phyloP scores from a whole-genome alignment of 2,113 vertebrate genomes.

The Sceloporus undulatus region DNA sequence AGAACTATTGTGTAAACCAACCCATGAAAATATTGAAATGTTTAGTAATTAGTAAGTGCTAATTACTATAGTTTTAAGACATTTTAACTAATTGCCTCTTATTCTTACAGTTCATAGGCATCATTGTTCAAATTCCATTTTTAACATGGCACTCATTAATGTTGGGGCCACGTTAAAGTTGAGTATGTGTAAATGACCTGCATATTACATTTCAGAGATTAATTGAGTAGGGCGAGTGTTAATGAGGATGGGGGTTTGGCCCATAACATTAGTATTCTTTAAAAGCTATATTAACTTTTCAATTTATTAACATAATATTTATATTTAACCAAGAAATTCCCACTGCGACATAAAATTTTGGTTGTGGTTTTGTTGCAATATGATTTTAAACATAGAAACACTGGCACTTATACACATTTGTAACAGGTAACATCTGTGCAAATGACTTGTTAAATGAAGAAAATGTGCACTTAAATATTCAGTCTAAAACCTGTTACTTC shows the following conservation, averaged over 20 bases:
- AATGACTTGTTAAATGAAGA: constrained; percentile 42
- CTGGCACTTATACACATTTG: constrained; percentile 17
- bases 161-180: constrained; percentile 23
- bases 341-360: constrained; percentile 41
- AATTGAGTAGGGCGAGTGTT: neutral
- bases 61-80: constrained; percentile 23
- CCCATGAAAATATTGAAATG: neutral
- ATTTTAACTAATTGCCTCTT: constrained; percentile 10
- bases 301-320: constrained; percentile 51
- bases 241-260: constrained; percentile 21
- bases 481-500: constrained; percentile 8
- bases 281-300: constrained; percentile 20
- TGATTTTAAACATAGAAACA: constrained; percentile 16
- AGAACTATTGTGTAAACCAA: neutral
- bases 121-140: constrained; percentile 17
- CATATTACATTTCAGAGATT: constrained; percentile 32
- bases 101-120: constrained; percentile 31
- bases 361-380: constrained; percentile 37
- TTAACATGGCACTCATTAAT: constrained; percentile 26
- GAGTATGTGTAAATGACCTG: constrained; percentile 50
- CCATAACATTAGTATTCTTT: neutral
- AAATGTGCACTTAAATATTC: constrained; percentile 2
- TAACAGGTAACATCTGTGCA: constrained; percentile 30
- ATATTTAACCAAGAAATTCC: constrained; percentile 45
- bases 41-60: constrained; percentile 15